Base-by-base conservation (phyloP, 2,888 invertebrate species). In the Parnassius apollo region DNA sequence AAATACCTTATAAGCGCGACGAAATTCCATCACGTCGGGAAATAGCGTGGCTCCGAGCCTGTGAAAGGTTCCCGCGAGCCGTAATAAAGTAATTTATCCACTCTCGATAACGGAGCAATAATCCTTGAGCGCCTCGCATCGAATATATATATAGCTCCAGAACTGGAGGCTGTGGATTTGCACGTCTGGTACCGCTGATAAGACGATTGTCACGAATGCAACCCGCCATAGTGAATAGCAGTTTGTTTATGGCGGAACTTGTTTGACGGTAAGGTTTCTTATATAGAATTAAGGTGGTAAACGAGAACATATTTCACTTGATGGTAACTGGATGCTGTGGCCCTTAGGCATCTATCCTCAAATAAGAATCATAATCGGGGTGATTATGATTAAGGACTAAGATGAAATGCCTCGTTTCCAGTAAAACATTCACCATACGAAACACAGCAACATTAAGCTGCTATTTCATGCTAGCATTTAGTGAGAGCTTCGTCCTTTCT, bases 11-110 rank as follows among this genome's bases (percentile, higher is more conserved):
- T 78, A 76, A 77, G 78, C 77, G 78, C 75, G 77, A 75, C 75
- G 74, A 76, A 81, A 82, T 83, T 81, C 80, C 80, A 83, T 85
- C 83, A 77, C 76, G 72, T 72, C 75, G 80, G 71, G 81, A 80
- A 85, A 86, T 83, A 78, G 80, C 82, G 76, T 67, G 72, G 76
- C 70, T 72, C 80, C 77, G 79, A 65, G 71, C 76, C 77, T 75
- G 81, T 66, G 69, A 85, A 83, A 85, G 86, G 86, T 82, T 83
- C 76, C 74, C 71, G 76, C 74, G 75, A 77, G 77, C 78, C 77
- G 87, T 86, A 86, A 89, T 88, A 86, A 86, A 88, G 88, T 86
- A 86, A 89, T 89, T 88, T 88, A 89, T 86, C 86, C 86, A 85
- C 80, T 86, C 79, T 80, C 86, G 88, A 88, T 88, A 89, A 85